Evolutionary conservation across 2,797 vertebrate genomes (phyloP), one percentile per base, ranked within the genome.

Genomic region (Tauraco hartlaubi): DNA sequence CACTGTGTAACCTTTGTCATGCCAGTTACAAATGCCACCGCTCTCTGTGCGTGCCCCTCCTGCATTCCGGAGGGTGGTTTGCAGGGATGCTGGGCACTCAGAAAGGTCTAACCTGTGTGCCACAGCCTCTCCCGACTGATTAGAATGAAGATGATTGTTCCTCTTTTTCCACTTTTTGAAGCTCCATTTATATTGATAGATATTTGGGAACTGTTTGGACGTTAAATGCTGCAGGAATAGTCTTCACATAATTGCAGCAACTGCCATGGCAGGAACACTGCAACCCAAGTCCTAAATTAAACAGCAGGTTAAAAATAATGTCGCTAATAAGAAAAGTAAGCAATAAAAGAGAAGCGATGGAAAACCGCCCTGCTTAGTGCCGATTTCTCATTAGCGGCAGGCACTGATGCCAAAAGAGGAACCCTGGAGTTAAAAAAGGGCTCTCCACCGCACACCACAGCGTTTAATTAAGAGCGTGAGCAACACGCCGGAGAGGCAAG

Each of bases 381-480:
- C 15, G 31, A 31, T 66, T 64, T 21, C 33, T 58, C 25, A 16
- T 15, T 20, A 35, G 54, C 58, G 58, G 66, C 71, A 35, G 68
- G 49, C 48, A 9, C 48, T 4, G 79, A 56, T 31, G 46, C 39
- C 51, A 41, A 52, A 79, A 25, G 9, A 82, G 58, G 63, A 88
- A 51, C 29, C 12, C 14, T 15, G 41, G 15, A 41, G 52, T 26
- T 77, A 23, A 54, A 44, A 23, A 49, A 8, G 13, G 31, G 61
- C 25, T 89, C 52, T 43, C 25, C 17, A 26, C 4, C 31, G 21
- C 33, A 26, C 0, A 2, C 39, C 0, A 0, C 37, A 14, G 29
- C 17, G 62, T 51, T 88, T 73, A 46, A 73, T 44, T 11, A n/a
- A 15, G 43, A 63, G 25, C 5, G 6, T 7, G 37, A 77, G 31